Percentiles rank a stretch among this genome's conserved stretches.
Conservation (phyloP, 2,113 vertebrate species). For the Andinoacara biseriatus region DNA sequence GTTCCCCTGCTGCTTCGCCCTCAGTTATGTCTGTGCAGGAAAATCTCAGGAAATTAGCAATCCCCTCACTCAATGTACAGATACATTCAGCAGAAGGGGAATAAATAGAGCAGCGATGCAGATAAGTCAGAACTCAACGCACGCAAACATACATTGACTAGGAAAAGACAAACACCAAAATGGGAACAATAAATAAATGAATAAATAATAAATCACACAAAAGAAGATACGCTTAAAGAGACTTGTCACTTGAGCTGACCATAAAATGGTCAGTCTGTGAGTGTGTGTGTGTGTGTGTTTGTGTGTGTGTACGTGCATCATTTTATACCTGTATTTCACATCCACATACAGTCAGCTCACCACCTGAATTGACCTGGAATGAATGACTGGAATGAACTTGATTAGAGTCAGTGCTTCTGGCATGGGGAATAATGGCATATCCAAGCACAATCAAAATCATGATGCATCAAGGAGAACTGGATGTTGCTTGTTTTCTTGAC, state of each 20-base stretch:
- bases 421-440: neutral
- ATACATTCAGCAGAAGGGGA: constrained; percentile 38
- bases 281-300: neutral
- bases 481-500: no score
- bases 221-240: constrained; percentile 1
- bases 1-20: constrained; percentile 13
- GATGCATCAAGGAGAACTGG: no score
- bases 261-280: neutral
- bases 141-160: constrained; percentile 18
- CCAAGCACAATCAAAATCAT: neutral
- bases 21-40: neutral
- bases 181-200: neutral
- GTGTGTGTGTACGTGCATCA: neutral
- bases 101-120: constrained; percentile 37
- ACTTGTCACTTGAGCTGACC: constrained; percentile 18
- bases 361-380: neutral
- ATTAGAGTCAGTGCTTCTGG: neutral
- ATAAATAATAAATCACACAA: constrained; percentile 1
- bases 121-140: constrained; percentile 26
- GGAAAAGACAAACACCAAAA: neutral
- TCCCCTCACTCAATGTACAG: constrained; percentile 9
- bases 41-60: constrained; percentile 69
- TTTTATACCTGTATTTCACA: neutral
- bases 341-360: neutral
- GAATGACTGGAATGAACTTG: neutral